phyloP scores from a whole-genome alignment of 2,113 vertebrate genomes.

The Anas platyrhynchos region DNA sequence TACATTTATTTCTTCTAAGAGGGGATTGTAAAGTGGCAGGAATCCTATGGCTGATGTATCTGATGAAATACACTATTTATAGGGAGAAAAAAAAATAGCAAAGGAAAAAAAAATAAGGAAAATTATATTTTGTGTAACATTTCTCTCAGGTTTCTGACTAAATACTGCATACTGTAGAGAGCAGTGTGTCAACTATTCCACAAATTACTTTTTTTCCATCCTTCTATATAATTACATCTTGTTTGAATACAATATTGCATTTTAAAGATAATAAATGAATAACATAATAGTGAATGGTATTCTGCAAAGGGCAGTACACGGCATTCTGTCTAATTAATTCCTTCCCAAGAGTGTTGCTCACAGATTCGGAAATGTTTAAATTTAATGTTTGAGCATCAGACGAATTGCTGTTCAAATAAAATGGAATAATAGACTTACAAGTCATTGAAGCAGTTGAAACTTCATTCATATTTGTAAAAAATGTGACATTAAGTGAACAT shows the following conservation, averaged over 20 bases:
- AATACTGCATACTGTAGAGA: background rate
- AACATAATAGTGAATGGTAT: background rate
- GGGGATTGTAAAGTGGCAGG: background rate
- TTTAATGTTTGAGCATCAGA: background rate
- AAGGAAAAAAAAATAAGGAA: background rate
- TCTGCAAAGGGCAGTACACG: background rate
- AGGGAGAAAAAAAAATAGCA: background rate
- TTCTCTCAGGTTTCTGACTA: background rate
- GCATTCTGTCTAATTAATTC: background rate
- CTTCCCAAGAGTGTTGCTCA: background rate
- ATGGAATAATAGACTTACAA: background rate
- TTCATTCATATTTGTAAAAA: background rate
- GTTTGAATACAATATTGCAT: background rate
- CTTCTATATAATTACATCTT: background rate
- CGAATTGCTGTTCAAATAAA: background rate
- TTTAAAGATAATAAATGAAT: constrained; percentile 1
- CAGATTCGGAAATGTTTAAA: background rate
- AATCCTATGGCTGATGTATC: background rate
- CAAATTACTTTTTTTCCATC: constrained; percentile 8
- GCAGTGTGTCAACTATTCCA: background rate
- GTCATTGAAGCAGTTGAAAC: background rate
- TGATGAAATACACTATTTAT: background rate
- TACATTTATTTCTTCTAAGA: constrained; percentile 4
- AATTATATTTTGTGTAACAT: background rate
- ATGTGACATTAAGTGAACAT: background rate